A percentile compares a stretch with the other conserved stretches of the same genome.
These are phyloP conservation scores for Hetaerina titia DNA, from an alignment of 2,888 invertebrate species.

Conservation along the genomic window DNA sequence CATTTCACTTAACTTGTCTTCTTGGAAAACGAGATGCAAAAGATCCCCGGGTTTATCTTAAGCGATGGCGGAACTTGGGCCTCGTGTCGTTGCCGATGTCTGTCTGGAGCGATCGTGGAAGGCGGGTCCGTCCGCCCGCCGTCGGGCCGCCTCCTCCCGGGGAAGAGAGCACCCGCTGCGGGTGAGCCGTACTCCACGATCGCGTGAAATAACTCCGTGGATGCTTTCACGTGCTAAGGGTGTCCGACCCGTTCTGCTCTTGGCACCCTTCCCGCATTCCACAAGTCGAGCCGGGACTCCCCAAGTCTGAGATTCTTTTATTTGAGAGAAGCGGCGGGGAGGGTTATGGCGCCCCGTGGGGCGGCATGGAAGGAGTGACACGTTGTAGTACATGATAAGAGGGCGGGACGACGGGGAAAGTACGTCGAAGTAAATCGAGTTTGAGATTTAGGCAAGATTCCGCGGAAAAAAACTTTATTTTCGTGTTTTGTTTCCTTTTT, in stretches of 20 bases:
- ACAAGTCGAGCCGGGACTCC: conserved; percentile 7
- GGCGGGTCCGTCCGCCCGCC: too few relatives aligned
- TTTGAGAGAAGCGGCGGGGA: not conserved
- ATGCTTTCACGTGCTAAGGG: not conserved
- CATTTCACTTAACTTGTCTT: too few relatives aligned
- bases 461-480: not conserved
- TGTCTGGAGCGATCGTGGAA: too few relatives aligned
- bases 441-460: not conserved
- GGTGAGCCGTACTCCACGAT: not conserved
- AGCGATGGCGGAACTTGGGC: too few relatives aligned
- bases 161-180: too few relatives aligned
- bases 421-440: not conserved
- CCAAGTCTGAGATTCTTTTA: conserved; percentile 12
- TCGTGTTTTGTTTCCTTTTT: not conserved
- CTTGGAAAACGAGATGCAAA: too few relatives aligned
- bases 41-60: too few relatives aligned
- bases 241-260: not conserved
- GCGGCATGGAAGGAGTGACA: not conserved
- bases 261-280: conserved; percentile 60
- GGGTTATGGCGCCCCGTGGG: not conserved
- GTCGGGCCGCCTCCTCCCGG: too few relatives aligned
- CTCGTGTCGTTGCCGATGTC: too few relatives aligned
- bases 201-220: not conserved
- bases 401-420: not conserved
- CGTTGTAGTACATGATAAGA: not conserved